Evolutionary conservation across 2,888 invertebrate species (phyloP), one percentile per base, ranked within the genome.

Genomic region (Melipona bicolor): DNA sequence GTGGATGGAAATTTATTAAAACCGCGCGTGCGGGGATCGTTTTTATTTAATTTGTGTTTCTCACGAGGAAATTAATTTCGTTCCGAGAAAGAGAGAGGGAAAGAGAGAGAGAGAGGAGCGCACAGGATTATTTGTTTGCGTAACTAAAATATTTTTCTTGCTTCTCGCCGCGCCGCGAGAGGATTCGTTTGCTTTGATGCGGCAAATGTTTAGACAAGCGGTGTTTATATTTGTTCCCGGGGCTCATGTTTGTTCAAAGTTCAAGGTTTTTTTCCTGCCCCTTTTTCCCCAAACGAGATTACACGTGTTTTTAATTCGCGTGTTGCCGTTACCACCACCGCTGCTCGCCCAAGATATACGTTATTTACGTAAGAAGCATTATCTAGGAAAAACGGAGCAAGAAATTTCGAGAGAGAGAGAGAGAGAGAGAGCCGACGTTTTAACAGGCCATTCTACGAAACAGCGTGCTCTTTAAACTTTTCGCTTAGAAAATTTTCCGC

Each of bases 1-100:
- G 27, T 64, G 32, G 32, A 69, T 77, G 79, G 61, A 76, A 77
- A 64, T 77, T 77, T 62, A 62, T 79, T 61, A 50, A 64, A 52
- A 36, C 36, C 43, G 43, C 11, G 32, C 15, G 43, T 43, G 27
- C 9, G 21, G 56, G 50, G 56, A 19, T 27, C 54, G 50, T 32
- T 71, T 43, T n/a, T 17, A 59, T 43, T 77, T 52, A 4, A 24
- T 71, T 71, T 19, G 24, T 56, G 15, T 52, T 32, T 27, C 27
- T 69, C 19, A n/a, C n/a, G n/a, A n/a, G 56, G 43, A 43, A n/a
- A 71, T 71, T 71, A 17, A 43, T 15, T 17, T 9, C 13, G 43
- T 43, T n/a, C 43, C 43, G 43, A 43, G 9, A 43, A 9, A 9
- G 36, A 9, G 1, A 9, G 9, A 43, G 36, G 6, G 9, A 36